A percentile compares a stretch with the other conserved stretches of the same genome.
Evolutionary conservation across 2,113 vertebrate species (phyloP).

Genomic region (Forbesichthys papilliferus): DNA sequence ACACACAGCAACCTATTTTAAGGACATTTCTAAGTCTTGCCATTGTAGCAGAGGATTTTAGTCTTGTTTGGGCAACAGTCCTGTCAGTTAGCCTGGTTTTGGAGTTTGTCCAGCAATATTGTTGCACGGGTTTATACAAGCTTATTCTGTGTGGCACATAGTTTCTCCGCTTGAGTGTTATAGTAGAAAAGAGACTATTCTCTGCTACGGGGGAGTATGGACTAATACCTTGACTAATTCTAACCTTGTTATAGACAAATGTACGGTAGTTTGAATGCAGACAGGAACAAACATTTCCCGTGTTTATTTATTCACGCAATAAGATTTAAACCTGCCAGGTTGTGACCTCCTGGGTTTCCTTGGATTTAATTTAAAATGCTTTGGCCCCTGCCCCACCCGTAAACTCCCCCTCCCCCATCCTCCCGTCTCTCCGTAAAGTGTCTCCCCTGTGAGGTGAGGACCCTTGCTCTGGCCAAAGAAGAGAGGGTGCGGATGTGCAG

Average conservation of each 20-base stretch:
- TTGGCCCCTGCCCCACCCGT: slow-evolving; percentile 12
- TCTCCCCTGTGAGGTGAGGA: slow-evolving; percentile 14
- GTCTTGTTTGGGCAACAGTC: slow-evolving; percentile 45
- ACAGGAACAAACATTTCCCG: slow-evolving; percentile 20
- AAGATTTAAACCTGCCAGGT: slow-evolving; percentile 23
- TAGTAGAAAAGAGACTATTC: slow-evolving; percentile 34
- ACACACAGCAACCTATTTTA: slow-evolving; percentile 75
- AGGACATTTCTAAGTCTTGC: slow-evolving; percentile 68
- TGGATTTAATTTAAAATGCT: slow-evolving; percentile 34
- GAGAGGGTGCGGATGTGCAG: slow-evolving; percentile 64
- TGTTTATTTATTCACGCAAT: slow-evolving; percentile 11
- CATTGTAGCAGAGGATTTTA: slow-evolving; percentile 46
- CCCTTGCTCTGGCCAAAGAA: slow-evolving; percentile 42
- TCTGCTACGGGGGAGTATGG: slow-evolving; percentile 35
- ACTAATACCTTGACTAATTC: slow-evolving; percentile 9
- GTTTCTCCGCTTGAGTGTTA: slow-evolving; percentile 48
- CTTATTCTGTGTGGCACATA: slow-evolving; percentile 53
- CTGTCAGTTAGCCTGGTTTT: slow-evolving; percentile 55
- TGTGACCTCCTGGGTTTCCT: slow-evolving; percentile 6
- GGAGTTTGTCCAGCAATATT: slow-evolving; percentile 49
- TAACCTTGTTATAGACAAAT: background rate
- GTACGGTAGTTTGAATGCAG: background rate
- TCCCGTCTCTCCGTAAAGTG: slow-evolving; percentile 32
- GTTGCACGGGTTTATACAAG: slow-evolving; percentile 56
- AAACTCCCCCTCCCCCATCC: background rate